Conservation (phyloP, 2,797 vertebrate species). For the Enteromius argenteus region DNA sequence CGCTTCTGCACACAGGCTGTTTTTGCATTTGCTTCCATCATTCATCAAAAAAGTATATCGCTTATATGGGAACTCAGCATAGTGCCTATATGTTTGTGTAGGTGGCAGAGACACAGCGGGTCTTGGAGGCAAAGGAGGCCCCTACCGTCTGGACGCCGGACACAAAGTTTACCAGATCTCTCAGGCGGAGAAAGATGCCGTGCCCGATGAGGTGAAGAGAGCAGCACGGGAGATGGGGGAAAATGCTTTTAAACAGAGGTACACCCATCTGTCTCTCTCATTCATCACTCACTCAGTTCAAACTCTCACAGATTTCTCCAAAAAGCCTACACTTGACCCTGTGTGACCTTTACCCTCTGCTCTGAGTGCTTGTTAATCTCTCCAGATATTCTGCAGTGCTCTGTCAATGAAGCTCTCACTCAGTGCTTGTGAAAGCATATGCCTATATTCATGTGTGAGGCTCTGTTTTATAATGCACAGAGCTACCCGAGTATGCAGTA, state of each 20-base stretch:
- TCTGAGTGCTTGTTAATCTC: conserved; percentile 3
- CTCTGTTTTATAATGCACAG: neutral
- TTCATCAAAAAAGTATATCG: neutral
- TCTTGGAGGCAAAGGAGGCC: conserved; percentile 94
- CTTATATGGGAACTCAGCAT: neutral
- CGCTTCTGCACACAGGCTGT: neutral
- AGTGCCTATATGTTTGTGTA: conserved; percentile 60
- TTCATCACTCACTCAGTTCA: conserved; percentile 20
- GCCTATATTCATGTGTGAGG: neutral
- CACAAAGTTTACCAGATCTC: conserved; percentile 93
- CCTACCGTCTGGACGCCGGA: conserved; percentile 92
- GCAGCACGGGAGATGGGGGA: conserved; percentile 94
- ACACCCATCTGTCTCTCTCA: conserved; percentile 26
- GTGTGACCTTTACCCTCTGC: conserved; percentile 10
- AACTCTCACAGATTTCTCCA: conserved; percentile 15
- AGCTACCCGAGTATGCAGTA: neutral
- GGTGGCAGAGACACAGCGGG: conserved; percentile 97
- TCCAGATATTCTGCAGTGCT: conserved; percentile 10
- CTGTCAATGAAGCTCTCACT: neutral
- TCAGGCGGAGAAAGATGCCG: conserved; percentile 91
- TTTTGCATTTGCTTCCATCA: neutral
- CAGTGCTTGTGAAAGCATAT: neutral
- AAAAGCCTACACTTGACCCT: conserved; percentile 36
- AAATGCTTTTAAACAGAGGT: conserved; percentile 93
- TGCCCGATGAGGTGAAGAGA: conserved; percentile 91